Evolutionary conservation across 2,797 vertebrate species (phyloP), one percentile per base, ranked within the genome.

Genomic region (Sciurus carolinensis): DNA sequence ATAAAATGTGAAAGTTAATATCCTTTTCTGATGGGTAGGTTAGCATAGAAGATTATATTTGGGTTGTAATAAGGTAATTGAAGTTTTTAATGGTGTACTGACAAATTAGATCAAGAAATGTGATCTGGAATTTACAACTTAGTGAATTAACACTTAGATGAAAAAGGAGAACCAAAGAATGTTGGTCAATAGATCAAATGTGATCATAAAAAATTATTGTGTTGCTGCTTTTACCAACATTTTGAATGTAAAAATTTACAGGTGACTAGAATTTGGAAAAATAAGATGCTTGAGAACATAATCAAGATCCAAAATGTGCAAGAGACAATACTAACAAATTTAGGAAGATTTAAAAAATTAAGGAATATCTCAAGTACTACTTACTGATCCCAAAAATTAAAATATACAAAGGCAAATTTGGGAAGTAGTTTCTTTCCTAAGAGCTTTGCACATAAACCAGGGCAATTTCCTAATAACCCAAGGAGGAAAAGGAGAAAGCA

Each of bases 201-300:
- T 66, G 75, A 10, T 71, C 64, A 54, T 75, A 96, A 80, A 30
- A 84, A 77, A 90, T 77, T 72, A 36, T 6, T 86, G 52, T 64
- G 36, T 42, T 87, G 13, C 33, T 71, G 52, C 9, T 84, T 72
- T 91, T 20, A 72, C 73, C 47, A 94, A 57, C 1, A 71, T 76
- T 79, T 44, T 86, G 33, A 11, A 39, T 88, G 11, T 15, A 90
- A 95, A 90, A 66, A 17, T 91, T 80, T 28, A 90, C 15, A 93
- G 54, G 81, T 87, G 76, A 87, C 42, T n/a, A 95, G 47, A 94
- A 83, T 52, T 62, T 73, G 9, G 39, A 85, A 47, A 91, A 76
- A 85, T 91, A 84, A 76, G 64, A 85, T 85, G 28, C 44, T 86
- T 87, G 2, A 76, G 2, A 87, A n/a, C 13, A 75, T 57, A 91